Evolutionary conservation across 2,888 invertebrate species (phyloP).

Genomic region (Lycia hirtaria): DNA sequence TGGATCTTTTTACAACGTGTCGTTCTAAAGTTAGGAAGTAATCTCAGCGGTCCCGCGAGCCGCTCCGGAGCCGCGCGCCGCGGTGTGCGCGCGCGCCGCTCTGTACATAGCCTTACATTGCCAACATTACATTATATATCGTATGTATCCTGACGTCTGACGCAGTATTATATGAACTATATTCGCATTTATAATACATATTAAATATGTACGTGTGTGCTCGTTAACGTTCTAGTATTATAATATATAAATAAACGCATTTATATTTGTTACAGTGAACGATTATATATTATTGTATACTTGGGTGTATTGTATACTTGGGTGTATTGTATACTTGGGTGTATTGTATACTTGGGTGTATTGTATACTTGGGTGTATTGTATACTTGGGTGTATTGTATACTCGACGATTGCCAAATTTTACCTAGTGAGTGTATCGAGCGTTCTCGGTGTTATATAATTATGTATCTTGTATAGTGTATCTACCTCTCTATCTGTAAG

Average conservation of each 20-base stretch:
- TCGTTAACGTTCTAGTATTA: slow-evolving; percentile 17
- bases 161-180: slow-evolving; percentile 34
- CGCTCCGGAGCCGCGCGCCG: slow-evolving; percentile 32
- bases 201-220: slow-evolving; percentile 32
- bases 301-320: too few species aligned
- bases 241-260: slow-evolving; percentile 20
- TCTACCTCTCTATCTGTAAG: slow-evolving; percentile 17
- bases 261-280: slow-evolving; percentile 33
- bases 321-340: too few species aligned
- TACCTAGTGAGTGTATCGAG: slow-evolving; percentile 57
- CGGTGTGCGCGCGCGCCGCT: slow-evolving; percentile 7
- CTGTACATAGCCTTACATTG: slow-evolving; percentile 11
- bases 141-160: slow-evolving; percentile 11
- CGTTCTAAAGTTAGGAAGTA: slow-evolving; percentile 32
- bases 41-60: slow-evolving; percentile 39
- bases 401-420: slow-evolving; percentile 68
- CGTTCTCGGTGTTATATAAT: slow-evolving; percentile 13
- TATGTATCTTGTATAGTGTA: slow-evolving; percentile 15
- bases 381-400: too few species aligned
- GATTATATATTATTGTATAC: neutral
- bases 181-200: slow-evolving; percentile 39
- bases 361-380: too few species aligned
- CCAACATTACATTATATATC: neutral
- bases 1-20: slow-evolving; percentile 54
- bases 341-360: too few species aligned